phyloP scores from a whole-genome alignment of 2,113 vertebrate species.

The Apodemus sylvaticus region DNA sequence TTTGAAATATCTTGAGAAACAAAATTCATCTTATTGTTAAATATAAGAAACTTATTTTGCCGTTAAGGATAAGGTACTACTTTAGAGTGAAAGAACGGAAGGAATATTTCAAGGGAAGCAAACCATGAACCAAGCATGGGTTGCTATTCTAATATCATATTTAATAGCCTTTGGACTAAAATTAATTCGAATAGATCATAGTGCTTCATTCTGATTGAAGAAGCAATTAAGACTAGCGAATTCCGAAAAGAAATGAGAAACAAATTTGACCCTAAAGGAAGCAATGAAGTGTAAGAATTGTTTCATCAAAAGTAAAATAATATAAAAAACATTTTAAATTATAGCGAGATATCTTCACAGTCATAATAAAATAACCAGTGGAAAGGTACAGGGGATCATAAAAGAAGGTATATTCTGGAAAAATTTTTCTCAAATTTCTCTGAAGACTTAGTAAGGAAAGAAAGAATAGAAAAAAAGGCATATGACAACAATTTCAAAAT shows the following conservation, averaged over 20 bases:
- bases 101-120: neutral
- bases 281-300: neutral
- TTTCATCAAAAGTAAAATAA: neutral
- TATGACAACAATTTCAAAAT: neutral
- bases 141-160: neutral
- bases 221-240: neutral
- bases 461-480: neutral
- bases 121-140: neutral
- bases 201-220: neutral
- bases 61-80: neutral
- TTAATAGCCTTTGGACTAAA: neutral
- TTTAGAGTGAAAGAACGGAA: neutral
- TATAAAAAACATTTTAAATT: neutral
- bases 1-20: neutral
- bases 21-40: neutral
- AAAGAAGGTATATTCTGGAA: neutral
- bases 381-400: fast-evolving
- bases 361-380: neutral
- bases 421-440: neutral
- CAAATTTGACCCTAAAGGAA: neutral
- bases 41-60: neutral
- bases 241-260: neutral
- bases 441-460: neutral
- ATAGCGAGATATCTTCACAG: neutral
- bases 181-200: neutral